phyloP scores from a whole-genome alignment of 2,113 vertebrate species.

The Calidris pygmaea region DNA sequence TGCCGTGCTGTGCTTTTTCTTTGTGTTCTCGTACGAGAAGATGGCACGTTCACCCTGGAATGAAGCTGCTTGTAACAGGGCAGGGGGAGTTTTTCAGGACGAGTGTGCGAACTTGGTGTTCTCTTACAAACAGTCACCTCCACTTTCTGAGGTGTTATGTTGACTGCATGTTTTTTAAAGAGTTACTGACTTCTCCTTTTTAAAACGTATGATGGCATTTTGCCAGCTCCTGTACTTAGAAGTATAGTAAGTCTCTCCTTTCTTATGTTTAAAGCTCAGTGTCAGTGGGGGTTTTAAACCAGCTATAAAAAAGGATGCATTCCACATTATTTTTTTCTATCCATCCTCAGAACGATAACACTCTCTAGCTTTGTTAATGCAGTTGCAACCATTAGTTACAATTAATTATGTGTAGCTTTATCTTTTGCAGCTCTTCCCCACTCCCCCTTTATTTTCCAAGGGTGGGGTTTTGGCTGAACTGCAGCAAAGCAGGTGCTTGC shows the following conservation, averaged over 20 bases:
- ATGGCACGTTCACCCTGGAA: slow-evolving; percentile 14
- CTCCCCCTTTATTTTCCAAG: neutral
- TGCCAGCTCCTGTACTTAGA: neutral
- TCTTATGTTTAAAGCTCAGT: neutral
- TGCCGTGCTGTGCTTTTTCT: neutral
- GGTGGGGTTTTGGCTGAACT: neutral
- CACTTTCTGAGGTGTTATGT: neutral
- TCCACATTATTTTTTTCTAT: neutral
- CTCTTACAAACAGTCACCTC: neutral
- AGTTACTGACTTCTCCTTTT: neutral
- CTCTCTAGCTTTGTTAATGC: neutral
- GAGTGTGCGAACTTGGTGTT: neutral
- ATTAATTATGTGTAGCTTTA: neutral
- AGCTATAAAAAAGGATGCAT: neutral
- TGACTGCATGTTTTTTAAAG: neutral
- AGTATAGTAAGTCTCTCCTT: neutral
- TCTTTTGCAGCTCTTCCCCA: neutral
- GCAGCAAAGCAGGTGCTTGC: neutral
- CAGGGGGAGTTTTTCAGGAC: neutral
- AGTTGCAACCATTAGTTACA: neutral
- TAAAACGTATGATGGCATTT: neutral
- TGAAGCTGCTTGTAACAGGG: neutral
- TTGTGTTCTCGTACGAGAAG: neutral
- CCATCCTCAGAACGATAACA: neutral
- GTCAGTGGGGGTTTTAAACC: neutral